Evolutionary conservation across 2,113 vertebrate species (phyloP).

Genomic region (Rostratula benghalensis): DNA sequence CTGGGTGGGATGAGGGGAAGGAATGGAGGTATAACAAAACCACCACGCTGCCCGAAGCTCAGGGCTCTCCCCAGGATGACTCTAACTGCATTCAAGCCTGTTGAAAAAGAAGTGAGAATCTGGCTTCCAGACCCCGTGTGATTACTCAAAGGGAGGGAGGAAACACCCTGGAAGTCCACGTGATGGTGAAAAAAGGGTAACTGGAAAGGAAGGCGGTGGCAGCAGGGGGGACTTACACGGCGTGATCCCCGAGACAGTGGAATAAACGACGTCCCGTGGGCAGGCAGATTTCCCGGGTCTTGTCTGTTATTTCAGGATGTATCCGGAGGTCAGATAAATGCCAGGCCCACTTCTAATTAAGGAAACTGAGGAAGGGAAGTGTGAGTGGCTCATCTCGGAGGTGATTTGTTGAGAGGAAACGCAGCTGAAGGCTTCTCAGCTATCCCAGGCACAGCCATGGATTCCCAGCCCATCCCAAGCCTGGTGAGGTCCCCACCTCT

Average conservation of each 20-base stretch:
- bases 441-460: neutral
- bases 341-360: slow-evolving; percentile 35
- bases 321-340: slow-evolving; percentile 18
- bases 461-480: neutral
- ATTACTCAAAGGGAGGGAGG: neutral
- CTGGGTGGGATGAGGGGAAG: neutral
- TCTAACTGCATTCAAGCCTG: neutral
- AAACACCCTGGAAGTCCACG: slow-evolving; percentile 10
- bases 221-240: neutral
- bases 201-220: neutral
- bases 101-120: neutral
- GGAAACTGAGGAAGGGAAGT: slow-evolving; percentile 45
- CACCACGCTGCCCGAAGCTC: neutral
- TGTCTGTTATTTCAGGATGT: slow-evolving; percentile 54
- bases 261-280: neutral
- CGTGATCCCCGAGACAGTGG: neutral
- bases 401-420: neutral
- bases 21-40: neutral
- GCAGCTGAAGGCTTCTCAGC: neutral
- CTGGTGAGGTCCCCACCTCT: neutral
- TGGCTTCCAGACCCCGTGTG: neutral
- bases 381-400: neutral
- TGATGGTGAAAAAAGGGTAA: neutral
- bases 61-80: neutral
- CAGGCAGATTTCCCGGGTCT: neutral